Conservation (phyloP, 1,140 invertebrate species). For the Phenacoccus solenopsis region DNA sequence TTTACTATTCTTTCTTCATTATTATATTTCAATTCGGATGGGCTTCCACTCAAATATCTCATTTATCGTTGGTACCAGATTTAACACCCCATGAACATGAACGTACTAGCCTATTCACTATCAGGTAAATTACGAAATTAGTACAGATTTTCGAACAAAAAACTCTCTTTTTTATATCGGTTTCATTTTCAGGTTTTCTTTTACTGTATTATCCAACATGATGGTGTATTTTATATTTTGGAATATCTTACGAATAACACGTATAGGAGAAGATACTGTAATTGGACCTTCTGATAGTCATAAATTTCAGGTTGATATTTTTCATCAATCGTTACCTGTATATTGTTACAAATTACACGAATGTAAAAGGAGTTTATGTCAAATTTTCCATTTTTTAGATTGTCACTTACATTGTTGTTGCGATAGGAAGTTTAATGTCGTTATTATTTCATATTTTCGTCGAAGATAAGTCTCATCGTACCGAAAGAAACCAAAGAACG, state of each 20-base stretch:
- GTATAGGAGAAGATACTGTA: background rate
- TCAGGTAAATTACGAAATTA: conserved; percentile 39
- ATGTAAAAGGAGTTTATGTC: too few species aligned
- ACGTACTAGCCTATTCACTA: conserved; percentile 69
- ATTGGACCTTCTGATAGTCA: background rate
- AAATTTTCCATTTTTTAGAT: background rate
- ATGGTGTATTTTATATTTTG: background rate
- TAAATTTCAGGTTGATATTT: background rate
- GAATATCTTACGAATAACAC: background rate
- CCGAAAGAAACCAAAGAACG: background rate
- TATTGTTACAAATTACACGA: too few species aligned
- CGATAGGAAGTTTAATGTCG: background rate
- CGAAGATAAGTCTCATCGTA: background rate
- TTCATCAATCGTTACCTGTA: background rate
- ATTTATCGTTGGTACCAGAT: conserved; percentile 66
- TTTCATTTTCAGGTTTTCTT: background rate
- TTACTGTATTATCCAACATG: background rate
- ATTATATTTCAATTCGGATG: conserved; percentile 93
- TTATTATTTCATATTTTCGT: background rate
- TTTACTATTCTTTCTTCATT: conserved; percentile 50
- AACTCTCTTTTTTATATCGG: background rate
- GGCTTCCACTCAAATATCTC: conserved; percentile 88
- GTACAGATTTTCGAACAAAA: background rate
- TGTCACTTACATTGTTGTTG: background rate
- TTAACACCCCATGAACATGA: conserved; percentile 57